Evolutionary conservation across 2,888 invertebrate genomes (phyloP), one percentile per base, ranked within the genome.

Genomic region (Pherbina coryleti): DNA sequence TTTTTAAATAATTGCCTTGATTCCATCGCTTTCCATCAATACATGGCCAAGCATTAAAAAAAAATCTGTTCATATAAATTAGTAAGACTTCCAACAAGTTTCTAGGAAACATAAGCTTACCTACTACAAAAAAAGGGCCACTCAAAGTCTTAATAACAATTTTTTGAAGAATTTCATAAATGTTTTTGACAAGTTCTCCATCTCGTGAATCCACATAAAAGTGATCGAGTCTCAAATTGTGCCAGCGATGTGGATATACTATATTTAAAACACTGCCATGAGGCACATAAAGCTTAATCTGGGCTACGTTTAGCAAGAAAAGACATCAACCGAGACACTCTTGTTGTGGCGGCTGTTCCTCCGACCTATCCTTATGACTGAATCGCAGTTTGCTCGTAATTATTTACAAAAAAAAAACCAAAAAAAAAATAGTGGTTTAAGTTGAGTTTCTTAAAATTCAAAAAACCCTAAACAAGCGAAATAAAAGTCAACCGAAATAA

Each of bases 131-230:
- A 25, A 62, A 62, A 22, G 67, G 67, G 14, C 49, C 4, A 37
- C 14, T 25, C 28, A 17, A 60, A 11, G 44, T 75, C 51, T 66
- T 64, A 66, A 66, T 57, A 70, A 44, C 57, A 67, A 44, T 78
- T 80, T 80, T 79, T 78, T 76, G 78, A 77, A 67, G 57, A 53
- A 75, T 77, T 70, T 81, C 79, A 79, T 79, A 80, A 80, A 71
- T 70, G 78, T 76, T 81, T 81, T 78, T 80, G 81, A 80, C 80
- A 81, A 78, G 76, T 80, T 80, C 75, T 37, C 67, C 11, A 22
- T 19, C 75, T 66, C 17, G 5, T 70, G 67, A 37, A 14, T 17
- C 28, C 11, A 11, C 44, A 11, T 55, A 22, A 55, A 60, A 60
- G 60, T 7, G 71, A 80, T 73, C 44, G 25, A 22, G 25, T 60